Base-by-base conservation (phyloP, 2,113 vertebrate species). In the Paralichthys olivaceus region DNA sequence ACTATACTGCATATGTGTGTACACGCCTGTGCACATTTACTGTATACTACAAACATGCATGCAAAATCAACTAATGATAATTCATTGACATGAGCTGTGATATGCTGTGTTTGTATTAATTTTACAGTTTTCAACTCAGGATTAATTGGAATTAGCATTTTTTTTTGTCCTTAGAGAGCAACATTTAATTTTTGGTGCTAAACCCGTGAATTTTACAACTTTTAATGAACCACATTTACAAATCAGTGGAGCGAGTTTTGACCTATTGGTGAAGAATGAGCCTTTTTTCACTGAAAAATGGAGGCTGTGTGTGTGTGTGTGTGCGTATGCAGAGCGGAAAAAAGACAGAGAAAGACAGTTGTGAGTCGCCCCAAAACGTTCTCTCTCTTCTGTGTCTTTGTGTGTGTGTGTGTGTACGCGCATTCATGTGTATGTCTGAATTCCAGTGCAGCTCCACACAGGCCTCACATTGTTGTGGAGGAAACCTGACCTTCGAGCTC, bases 401-500 rank as follows among this genome's bases (percentile, higher is more conserved):
- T 77, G 80, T 77, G 78, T 22, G 70, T 73, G 19, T 64, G 63
- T 78, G 80, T 77, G 80, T 19, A 67, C 0, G 70, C 1, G 60
- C 26, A 28, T 77, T 67, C 81, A 74, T 74, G 82, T 83, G 82
- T 72, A 84, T 75, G 77, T 83, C 72, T 88, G 74, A 89, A 89
- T 87, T 93, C 92, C 91, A 88, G 65, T 71, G 23, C 56, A 65
- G 81, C 79, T 88, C 79, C 51, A 74, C 87, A 95, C 93, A 94
- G 92, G 88, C 89, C 83, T 84, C 69, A 86, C 93, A 93, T 95
- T 94, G 93, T 94, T 92, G 85, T 60, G 81, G 72, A 81, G 91
- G 94, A 94, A 94, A 94, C 90, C 85, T 76, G 91, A 94, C 91
- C 92, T 86, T 51, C 34, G 84, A 83, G 85, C 75, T 74, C 87